A percentile compares a stretch with the other conserved stretches of the same genome.
Evolutionary conservation across 2,113 vertebrate species (phyloP).

Genomic region (Brachirus orientalis): DNA sequence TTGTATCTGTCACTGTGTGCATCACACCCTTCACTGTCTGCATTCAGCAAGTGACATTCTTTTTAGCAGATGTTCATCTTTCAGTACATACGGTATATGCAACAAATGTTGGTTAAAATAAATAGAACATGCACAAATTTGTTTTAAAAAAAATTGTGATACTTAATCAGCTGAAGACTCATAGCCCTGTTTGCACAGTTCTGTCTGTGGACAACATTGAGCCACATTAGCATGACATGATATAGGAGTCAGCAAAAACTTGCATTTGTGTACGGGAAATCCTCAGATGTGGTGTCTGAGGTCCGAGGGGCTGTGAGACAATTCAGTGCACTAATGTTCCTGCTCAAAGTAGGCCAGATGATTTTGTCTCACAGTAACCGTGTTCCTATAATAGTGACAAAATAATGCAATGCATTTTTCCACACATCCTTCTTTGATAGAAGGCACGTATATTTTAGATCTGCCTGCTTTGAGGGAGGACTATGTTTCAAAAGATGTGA

Average conservation of each 20-base stretch:
- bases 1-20: too few species aligned
- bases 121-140: too few species aligned
- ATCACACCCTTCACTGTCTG: too few species aligned
- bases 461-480: conserved; percentile 25
- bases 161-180: too few species aligned
- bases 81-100: neutral
- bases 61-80: neutral
- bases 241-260: conserved; percentile 44
- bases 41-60: too few species aligned
- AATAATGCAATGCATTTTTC: conserved; percentile 23
- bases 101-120: neutral
- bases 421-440: conserved; percentile 35
- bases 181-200: neutral
- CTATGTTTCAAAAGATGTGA: conserved; percentile 49
- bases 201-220: conserved; percentile 3
- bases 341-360: conserved; percentile 51
- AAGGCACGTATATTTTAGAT: conserved; percentile 12
- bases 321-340: conserved; percentile 9
- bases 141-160: too few species aligned
- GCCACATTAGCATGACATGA: neutral
- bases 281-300: conserved; percentile 49
- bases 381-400: conserved; percentile 8
- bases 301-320: conserved; percentile 20
- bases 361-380: conserved; percentile 21
- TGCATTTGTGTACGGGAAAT: conserved; percentile 48